Evolutionary conservation across 64 coral and sea anemone species (phyloP).

Genomic region (Pachyseris speciosa): DNA sequence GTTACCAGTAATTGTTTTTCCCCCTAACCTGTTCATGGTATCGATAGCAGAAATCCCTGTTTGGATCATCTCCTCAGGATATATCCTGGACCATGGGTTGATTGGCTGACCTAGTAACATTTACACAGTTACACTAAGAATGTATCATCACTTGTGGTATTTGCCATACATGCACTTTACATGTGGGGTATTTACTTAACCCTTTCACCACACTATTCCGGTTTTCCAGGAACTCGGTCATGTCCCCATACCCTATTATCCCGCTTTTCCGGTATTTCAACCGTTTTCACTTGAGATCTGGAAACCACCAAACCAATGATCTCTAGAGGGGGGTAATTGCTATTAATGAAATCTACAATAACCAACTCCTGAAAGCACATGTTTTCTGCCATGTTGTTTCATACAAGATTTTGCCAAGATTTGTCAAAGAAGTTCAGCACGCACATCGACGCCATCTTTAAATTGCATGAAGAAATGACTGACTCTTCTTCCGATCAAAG

Average conservation of each 20-base stretch:
- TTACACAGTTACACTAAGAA: background rate
- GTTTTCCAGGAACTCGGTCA: background rate
- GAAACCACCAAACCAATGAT: conserved; percentile 8
- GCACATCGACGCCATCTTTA: no score
- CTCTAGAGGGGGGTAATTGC: background rate
- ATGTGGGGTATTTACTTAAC: background rate
- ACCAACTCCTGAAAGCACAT: background rate
- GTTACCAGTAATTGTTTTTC: no score
- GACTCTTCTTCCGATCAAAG: background rate
- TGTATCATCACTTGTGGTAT: no score
- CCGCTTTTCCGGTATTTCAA: conserved; percentile 16
- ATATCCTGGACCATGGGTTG: conserved; percentile 99
- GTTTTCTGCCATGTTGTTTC: conserved; percentile 31
- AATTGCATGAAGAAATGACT: no score
- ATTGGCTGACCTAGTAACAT: conserved; percentile 88
- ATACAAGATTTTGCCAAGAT: background rate
- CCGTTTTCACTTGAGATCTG: background rate
- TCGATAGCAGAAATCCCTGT: conserved; percentile 99
- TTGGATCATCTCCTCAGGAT: conserved; percentile 99
- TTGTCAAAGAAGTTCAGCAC: no score
- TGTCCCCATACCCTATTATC: background rate
- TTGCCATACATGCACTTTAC: no score
- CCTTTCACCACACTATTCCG: conserved; percentile 2
- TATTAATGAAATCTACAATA: conserved; percentile 11
- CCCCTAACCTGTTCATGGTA: conserved; percentile 97